These are phyloP conservation scores for Dasypolia templi DNA, from an alignment of 2,888 invertebrate species.

Conservation along the genomic window DNA sequence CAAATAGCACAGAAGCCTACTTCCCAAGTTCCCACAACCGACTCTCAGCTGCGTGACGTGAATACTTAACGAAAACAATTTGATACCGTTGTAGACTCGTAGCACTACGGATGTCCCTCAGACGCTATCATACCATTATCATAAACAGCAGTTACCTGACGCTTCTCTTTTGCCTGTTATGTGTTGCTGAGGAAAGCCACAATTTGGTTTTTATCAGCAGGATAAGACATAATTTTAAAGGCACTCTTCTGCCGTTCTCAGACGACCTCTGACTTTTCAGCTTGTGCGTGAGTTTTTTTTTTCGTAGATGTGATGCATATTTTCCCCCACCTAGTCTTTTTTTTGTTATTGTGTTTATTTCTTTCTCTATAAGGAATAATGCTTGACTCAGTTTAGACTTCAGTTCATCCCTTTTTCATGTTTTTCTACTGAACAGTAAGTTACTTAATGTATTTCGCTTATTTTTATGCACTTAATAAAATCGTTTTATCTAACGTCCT, in stretches of 20 bases:
- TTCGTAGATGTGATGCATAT: too few relatives aligned
- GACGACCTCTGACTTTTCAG: too few relatives aligned
- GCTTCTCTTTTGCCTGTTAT: neutral
- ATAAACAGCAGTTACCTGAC: neutral
- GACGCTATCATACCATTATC: neutral
- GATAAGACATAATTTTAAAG: neutral
- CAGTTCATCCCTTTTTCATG: neutral
- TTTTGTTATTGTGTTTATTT: too few relatives aligned
- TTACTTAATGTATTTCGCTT: too few relatives aligned
- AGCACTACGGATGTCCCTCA: constrained; percentile 9
- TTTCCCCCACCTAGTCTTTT: too few relatives aligned
- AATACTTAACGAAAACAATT: constrained; percentile 23
- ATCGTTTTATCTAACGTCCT: too few relatives aligned
- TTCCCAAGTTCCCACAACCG: constrained; percentile 10
- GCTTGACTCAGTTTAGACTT: neutral
- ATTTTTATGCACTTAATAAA: too few relatives aligned
- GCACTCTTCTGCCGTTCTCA: neutral
- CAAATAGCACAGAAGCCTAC: neutral
- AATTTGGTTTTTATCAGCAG: neutral
- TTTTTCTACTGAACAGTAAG: too few relatives aligned
- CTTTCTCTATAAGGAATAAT: too few relatives aligned
- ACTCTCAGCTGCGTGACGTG: constrained; percentile 5
- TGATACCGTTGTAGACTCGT: constrained; percentile 15
- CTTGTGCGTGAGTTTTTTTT: too few relatives aligned
- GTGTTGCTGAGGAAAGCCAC: too few relatives aligned